Evolutionary conservation across 1,140 invertebrate species (phyloP), one percentile per base, ranked within the genome.

Genomic region (Belonocnema kinseyi): DNA sequence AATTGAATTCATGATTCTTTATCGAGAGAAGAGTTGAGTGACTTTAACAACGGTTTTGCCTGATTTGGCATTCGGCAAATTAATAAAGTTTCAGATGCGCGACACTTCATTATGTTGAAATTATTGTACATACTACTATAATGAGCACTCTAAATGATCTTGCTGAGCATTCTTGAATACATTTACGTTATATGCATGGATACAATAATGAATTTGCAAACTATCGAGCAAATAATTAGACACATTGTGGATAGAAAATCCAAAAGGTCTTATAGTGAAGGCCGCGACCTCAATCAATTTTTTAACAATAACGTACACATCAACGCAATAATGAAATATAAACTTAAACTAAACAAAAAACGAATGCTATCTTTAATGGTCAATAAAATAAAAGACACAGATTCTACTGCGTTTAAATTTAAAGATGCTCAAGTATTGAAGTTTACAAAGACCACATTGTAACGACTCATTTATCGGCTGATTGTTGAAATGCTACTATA

Each of bases 401-500:
- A 46, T 8, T 46, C 40, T 11, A 46, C 40, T 46, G 7, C 7
- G 26, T 26, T 66, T 3, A 66, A 40, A n/a, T 26, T 66, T 46
- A 40, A 66, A 40, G 8, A 40, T 16, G 2, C n/a, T 46, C 33
- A 40, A n/a, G n/a, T 40, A n/a, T 40, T 16, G 6, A 66, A 66
- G n/a, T 14, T n/a, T 58, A n/a, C 26, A 13, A 10, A 17, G 17
- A n/a, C 14, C 10, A 66, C 16, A 66, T 40, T 66, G 26, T 46
- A 66, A 33, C 13, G n/a, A 66, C 6, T 66, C 40, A 26, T 66
- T 66, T 16, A 66, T 33, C 10, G n/a, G 33, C 40, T 66, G 14
- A 40, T 66, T 66, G 61, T 66, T 66, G 14, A 66, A 66, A 46
- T 66, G 26, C 26, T n/a, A 66, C 61, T 46, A 66, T 61, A 61